phyloP scores from a whole-genome alignment of 2,797 vertebrate species.

The Zenarchopterus dispar region DNA sequence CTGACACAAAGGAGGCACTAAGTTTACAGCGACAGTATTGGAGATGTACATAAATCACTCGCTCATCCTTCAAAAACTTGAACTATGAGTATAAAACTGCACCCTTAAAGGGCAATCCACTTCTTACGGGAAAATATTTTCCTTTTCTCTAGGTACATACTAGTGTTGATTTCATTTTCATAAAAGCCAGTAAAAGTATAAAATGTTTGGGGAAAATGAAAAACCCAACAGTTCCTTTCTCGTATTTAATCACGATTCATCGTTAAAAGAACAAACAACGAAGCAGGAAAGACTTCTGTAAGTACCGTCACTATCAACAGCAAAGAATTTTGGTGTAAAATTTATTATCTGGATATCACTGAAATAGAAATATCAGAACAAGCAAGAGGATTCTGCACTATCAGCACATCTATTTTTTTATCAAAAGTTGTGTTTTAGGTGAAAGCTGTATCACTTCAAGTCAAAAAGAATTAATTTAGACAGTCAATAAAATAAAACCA shows the following conservation, averaged over 20 bases:
- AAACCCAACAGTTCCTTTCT: slow-evolving; percentile 23
- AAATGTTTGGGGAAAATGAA: not conserved
- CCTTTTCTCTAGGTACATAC: too few relatives aligned
- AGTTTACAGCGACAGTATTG: too few relatives aligned
- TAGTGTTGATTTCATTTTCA: too few relatives aligned
- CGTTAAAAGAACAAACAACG: slow-evolving; percentile 43
- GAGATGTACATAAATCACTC: not conserved
- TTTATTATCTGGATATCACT: slow-evolving; percentile 25
- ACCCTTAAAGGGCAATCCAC: too few relatives aligned
- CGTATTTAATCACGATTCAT: slow-evolving; percentile 54
- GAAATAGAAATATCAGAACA: slow-evolving; percentile 57
- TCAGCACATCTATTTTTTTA: slow-evolving; percentile 42
- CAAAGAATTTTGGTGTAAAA: slow-evolving; percentile 55
- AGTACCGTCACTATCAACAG: slow-evolving; percentile 37
- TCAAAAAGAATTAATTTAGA: slow-evolving; percentile 58
- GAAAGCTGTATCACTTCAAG: slow-evolving; percentile 56
- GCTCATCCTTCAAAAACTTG: not conserved
- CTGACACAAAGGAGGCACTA: not conserved
- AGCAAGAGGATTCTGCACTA: slow-evolving; percentile 33
- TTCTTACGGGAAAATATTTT: too few relatives aligned
- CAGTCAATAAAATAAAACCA: slow-evolving; percentile 60
- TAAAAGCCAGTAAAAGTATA: not conserved
- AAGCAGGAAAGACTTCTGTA: slow-evolving; percentile 39
- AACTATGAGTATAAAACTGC: too few relatives aligned
- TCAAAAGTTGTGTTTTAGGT: slow-evolving; percentile 38